Conservation (phyloP, 2,888 invertebrate species). For the Strigamia crassipes region DNA sequence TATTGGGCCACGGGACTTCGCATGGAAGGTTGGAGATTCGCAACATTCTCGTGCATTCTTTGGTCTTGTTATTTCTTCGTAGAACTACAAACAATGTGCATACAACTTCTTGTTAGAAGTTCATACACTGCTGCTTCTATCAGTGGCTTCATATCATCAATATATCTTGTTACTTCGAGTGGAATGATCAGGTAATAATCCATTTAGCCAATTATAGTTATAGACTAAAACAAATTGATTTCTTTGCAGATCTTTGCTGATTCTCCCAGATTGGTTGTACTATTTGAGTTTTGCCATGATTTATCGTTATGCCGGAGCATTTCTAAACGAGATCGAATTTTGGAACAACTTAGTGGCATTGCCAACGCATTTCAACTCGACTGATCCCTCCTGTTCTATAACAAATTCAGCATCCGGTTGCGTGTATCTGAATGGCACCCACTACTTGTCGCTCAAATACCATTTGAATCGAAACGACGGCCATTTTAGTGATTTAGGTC, state of each 20-base stretch:
- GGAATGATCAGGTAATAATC: conserved; percentile 72
- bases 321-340: conserved; percentile 74
- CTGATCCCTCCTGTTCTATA: neutral
- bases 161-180: conserved; percentile 70
- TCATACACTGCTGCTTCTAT: conserved; percentile 76
- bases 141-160: conserved; percentile 76
- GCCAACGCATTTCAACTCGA: conserved; percentile 51
- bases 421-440: conserved; percentile 67
- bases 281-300: conserved; percentile 79
- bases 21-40: conserved; percentile 60
- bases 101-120: conserved; percentile 79
- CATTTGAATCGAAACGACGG: conserved; percentile 57
- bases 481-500: conserved; percentile 51
- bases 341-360: conserved; percentile 54
- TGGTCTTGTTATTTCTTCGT: conserved; percentile 85
- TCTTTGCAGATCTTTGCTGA: conserved; percentile 73
- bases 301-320: conserved; percentile 77
- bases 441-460: conserved; percentile 74
- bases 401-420: conserved; percentile 54
- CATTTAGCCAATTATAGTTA: no score
- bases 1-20: conserved; percentile 54
- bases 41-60: conserved; percentile 72
- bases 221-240: neutral
- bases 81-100: conserved; percentile 81
- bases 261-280: conserved; percentile 79